Evolutionary conservation across 1,140 invertebrate species (phyloP).

Genomic region (Brevipalpus yothersi): DNA sequence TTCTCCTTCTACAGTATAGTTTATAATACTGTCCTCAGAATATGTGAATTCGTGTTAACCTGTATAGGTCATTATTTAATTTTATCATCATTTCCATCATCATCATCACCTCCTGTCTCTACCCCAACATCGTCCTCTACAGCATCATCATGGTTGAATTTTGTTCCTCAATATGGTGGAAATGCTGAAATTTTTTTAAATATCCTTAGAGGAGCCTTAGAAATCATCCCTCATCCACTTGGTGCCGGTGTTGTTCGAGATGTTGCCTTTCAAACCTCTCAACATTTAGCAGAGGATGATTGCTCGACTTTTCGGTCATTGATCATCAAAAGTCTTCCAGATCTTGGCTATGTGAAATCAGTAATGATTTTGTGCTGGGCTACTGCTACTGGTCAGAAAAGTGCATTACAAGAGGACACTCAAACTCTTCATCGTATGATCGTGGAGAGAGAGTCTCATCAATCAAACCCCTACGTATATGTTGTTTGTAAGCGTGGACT

Average conservation of each 20-base stretch:
- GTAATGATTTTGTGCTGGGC: constrained; percentile 2
- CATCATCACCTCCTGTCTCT: constrained; percentile 4
- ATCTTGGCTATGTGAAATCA: constrained; percentile 1
- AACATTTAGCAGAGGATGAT: not conserved
- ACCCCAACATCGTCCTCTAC: constrained; percentile 3
- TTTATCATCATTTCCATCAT: constrained; percentile 14
- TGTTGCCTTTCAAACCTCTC: not conserved
- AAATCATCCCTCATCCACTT: not conserved
- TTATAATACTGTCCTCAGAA: constrained; percentile 59
- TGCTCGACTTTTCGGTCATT: not conserved
- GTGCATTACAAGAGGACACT: constrained; percentile 6
- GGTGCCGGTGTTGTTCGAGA: not conserved
- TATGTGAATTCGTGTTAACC: constrained; percentile 56
- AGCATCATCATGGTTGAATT: no score
- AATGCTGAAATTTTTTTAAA: not conserved
- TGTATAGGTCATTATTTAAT: constrained; percentile 37
- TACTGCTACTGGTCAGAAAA: constrained; percentile 4
- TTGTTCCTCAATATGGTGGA: not conserved
- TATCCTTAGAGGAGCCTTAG: not conserved
- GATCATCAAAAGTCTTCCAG: not conserved
- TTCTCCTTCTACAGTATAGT: constrained; percentile 31
- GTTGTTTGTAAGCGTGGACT: constrained; percentile 67
- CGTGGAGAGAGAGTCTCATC: constrained; percentile 9
- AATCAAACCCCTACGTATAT: constrained; percentile 19
- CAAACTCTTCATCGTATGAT: constrained; percentile 10